phyloP scores from a whole-genome alignment of 2,888 invertebrate genomes.

The Eledone cirrhosa region DNA sequence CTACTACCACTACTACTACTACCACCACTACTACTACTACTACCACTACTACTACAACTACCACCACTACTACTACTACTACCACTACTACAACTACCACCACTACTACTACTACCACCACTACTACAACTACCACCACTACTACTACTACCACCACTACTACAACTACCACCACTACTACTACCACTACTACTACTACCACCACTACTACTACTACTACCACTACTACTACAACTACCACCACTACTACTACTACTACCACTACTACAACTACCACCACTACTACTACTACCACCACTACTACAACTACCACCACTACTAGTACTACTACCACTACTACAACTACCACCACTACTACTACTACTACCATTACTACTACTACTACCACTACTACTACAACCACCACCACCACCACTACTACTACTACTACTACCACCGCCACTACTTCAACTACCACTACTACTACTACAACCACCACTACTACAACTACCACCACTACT shows the following conservation, averaged over 20 bases:
- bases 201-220: constrained; percentile 33
- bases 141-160: constrained; percentile 26
- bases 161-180: constrained; percentile 28
- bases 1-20: constrained; percentile 30
- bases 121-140: constrained; percentile 28
- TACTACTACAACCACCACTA: too few species aligned
- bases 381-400: too few species aligned
- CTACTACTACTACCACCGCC: too few species aligned
- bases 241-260: constrained; percentile 27
- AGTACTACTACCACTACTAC: too few species aligned
- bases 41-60: constrained; percentile 33
- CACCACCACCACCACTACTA: too few species aligned
- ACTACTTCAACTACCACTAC: too few species aligned
- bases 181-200: constrained; percentile 33
- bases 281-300: too few species aligned
- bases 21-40: constrained; percentile 32
- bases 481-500: too few species aligned
- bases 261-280: constrained; percentile 31
- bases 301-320: too few species aligned
- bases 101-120: constrained; percentile 27
- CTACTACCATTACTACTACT: constrained; percentile 31
- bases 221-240: constrained; percentile 28
- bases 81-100: constrained; percentile 29
- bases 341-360: too few species aligned
- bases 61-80: constrained; percentile 28